These are phyloP conservation scores for Tupaia chinensis DNA, from an alignment of 2,113 vertebrate genomes.

Conservation along the genomic window DNA sequence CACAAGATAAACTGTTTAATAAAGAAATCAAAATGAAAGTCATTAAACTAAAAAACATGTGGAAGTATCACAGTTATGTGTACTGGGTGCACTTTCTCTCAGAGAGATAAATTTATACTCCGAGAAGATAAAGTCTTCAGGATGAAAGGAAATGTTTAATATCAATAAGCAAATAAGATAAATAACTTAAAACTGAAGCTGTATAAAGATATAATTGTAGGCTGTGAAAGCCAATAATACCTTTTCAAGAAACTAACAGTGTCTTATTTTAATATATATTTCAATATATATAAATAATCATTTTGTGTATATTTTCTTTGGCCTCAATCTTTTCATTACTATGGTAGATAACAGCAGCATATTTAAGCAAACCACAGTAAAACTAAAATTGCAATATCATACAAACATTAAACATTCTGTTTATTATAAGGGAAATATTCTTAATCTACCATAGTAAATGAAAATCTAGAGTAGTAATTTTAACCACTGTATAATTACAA, in stretches of 20 bases:
- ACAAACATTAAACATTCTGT: not conserved
- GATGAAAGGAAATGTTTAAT: not conserved
- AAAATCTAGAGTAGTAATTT: not conserved
- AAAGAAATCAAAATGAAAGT: not conserved
- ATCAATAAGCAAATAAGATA: not conserved
- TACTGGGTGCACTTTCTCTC: not conserved
- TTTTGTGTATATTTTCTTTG: not conserved
- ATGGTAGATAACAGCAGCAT: not conserved
- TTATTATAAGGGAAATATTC: not conserved
- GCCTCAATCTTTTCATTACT: not conserved
- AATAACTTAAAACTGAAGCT: not conserved
- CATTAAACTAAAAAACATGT: not conserved
- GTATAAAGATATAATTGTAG: not conserved
- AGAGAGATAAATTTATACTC: not conserved
- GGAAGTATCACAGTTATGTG: not conserved
- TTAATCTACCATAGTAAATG: not conserved
- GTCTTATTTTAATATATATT: not conserved
- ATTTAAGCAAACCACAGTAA: not conserved
- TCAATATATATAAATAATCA: not conserved
- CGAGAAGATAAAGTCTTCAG: not conserved
- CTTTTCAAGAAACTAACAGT: not conserved
- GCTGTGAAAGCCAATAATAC: not conserved
- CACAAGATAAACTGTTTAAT: not conserved
- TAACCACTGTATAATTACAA: not conserved
- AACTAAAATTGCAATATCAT: not conserved